These are phyloP conservation scores for Simalia tracyae DNA, from an alignment of 2,797 vertebrate genomes.

Conservation along the genomic window DNA sequence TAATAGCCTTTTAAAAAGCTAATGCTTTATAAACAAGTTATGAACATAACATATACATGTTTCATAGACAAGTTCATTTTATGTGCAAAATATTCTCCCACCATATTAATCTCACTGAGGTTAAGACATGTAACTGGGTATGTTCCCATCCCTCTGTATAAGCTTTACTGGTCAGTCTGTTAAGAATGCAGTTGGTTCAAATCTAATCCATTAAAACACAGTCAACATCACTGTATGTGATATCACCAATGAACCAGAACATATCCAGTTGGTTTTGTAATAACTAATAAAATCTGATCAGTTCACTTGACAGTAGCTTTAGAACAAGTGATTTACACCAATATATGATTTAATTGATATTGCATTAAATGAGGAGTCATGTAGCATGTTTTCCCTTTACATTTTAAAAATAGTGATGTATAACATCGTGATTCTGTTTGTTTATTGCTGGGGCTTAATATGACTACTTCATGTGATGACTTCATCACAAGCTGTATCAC, in stretches of 20 bases:
- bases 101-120: not conserved
- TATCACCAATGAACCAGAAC: conserved; percentile 7
- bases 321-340: not conserved
- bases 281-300: not conserved
- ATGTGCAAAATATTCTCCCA: not conserved
- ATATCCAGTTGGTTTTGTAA: not conserved
- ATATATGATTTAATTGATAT: not conserved
- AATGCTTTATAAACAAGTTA: not conserved
- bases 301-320: not conserved
- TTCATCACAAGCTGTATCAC: not conserved
- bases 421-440: not conserved
- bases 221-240: not conserved
- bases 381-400: not conserved
- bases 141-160: not conserved
- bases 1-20: not conserved
- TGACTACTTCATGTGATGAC: not conserved
- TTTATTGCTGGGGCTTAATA: not conserved
- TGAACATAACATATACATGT: not conserved
- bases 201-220: not conserved
- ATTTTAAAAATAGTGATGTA: not conserved
- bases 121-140: not conserved
- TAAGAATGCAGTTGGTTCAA: not conserved
- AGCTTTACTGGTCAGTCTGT: conserved; percentile 1
- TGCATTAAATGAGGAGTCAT: not conserved
- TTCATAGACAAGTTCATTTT: not conserved